Base-by-base conservation (phyloP, 2,113 vertebrate species). In the Toxotes chatareus region DNA sequence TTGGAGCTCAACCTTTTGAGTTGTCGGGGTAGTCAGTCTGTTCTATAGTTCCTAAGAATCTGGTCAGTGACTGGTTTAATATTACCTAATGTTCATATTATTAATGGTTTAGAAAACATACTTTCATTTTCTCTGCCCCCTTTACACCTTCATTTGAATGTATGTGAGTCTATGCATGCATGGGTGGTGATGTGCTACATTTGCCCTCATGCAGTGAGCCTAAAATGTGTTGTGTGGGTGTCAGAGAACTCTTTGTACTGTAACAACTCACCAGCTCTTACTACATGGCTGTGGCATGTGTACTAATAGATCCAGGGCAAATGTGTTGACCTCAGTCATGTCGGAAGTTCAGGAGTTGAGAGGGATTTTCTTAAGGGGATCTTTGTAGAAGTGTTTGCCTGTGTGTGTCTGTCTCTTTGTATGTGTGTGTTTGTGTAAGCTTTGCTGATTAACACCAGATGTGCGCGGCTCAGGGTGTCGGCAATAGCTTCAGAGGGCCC, bases 301-400 rank as follows among this genome's bases (percentile, higher is more conserved):
- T 80, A 86, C 88, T 89, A 85, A 70, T 86, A 85, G 73, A 87
- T 73, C 36, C 86, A 89, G 89, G 88, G 82, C 79, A 91, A 78
- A 80, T 80, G 89, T 83, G 90, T 80, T 94, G 93, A 94, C 93
- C 91, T 90, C 79, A 83, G 92, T 93, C 89, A 91, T 95, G 93
- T 95, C 92, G 93, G 93, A 96, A 95, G 94, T 96, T 95, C 93
- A 95, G 91, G 84, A 95, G 94, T 95, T 95, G 93, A 95, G 93
- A 91, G 83, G 92, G 92, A 92, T 93, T 95, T 94, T 93, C 84
- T 91, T 86, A 63, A 79, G 89, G 83, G 77, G 89, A 70, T 89
- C 88, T 90, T 80, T 89, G 86, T 85, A 77, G 69, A 86, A 87
- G 92, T 90, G 91, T 91, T 89, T 87, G 89, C 69, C 86, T 72